Evolutionary conservation across 1,140 invertebrate genomes (phyloP).

Genomic region (Drosophila ercepeae): DNA sequence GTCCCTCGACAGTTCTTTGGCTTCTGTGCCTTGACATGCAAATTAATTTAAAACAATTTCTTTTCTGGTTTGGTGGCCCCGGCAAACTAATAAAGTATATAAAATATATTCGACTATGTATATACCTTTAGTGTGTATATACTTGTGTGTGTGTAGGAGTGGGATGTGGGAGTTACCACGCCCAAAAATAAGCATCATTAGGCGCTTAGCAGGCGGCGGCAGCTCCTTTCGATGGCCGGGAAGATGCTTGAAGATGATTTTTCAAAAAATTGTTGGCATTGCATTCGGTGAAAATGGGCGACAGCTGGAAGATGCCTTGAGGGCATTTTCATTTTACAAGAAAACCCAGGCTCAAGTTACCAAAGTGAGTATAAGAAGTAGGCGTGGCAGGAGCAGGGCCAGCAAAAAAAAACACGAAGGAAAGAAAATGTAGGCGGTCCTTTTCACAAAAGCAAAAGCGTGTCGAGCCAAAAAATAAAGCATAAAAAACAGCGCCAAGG

Average conservation of each 20-base stretch:
- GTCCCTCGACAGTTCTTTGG: constrained; percentile 13
- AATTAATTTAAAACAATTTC: constrained; percentile 79
- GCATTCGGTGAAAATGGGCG: constrained; percentile 44
- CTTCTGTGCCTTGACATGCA: constrained; percentile 54
- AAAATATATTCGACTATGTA: constrained; percentile 44
- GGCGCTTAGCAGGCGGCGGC: constrained; percentile 59
- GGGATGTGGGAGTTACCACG: constrained; percentile 6
- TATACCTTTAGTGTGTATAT: constrained; percentile 5
- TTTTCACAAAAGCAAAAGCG: constrained; percentile 68
- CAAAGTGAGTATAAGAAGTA: constrained; percentile 21
- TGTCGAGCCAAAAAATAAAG: constrained; percentile 59
- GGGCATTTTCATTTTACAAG: constrained; percentile 51
- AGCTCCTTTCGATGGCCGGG: no score
- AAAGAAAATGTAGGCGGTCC: constrained; percentile 24
- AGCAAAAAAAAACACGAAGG: no score
- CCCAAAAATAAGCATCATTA: constrained; percentile 75
- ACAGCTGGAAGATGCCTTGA: constrained; percentile 45
- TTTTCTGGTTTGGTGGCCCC: constrained; percentile 49
- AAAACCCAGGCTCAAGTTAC: constrained; percentile 34
- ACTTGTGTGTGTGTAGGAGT: constrained; percentile 1
- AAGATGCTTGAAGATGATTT: constrained; percentile 66
- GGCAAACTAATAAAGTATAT: constrained; percentile 63
- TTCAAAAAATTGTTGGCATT: constrained; percentile 34
- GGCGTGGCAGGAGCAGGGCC: neutral
- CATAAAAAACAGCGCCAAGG: constrained; percentile 51